A percentile compares a stretch with the other conserved stretches of the same genome.
Conservation (phyloP, 2,888 invertebrate genomes). For the Hirtodrosophila alboralis region DNA sequence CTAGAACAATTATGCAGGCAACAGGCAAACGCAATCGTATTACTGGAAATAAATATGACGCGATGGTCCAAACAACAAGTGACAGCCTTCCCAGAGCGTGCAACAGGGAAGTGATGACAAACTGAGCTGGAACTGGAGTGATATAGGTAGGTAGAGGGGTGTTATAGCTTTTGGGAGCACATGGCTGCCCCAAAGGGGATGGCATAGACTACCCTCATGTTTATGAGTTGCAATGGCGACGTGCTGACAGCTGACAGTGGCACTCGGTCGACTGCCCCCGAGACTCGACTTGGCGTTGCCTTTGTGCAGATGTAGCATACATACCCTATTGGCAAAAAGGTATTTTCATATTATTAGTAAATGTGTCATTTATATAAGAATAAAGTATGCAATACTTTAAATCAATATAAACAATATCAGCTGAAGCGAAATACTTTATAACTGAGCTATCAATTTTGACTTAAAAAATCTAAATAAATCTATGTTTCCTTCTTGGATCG, state of each 20-base stretch:
- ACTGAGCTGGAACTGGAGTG: conserved; percentile 13
- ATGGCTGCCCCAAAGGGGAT: conserved; percentile 6
- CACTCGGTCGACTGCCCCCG: conserved; percentile 16
- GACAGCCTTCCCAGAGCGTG: conserved; percentile 35
- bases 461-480: no score
- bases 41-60: conserved; percentile 50
- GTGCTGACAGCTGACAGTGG: conserved; percentile 64
- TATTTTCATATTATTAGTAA: no score
- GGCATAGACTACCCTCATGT: conserved; percentile 40
- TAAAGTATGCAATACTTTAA: no score
- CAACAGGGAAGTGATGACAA: conserved; percentile 11
- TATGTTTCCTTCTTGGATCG: no score
- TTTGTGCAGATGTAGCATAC: no score
- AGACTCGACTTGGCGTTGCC: conserved; percentile 7
- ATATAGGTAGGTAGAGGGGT: no score
- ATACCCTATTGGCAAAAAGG: conserved; percentile 4
- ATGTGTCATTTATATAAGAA: no score
- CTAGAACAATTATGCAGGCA: conserved; percentile 46
- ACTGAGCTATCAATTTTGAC: no score
- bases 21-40: conserved; percentile 35
- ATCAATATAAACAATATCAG: no score
- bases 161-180: no score
- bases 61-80: conserved; percentile 52
- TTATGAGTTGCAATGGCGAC: conserved; percentile 67
- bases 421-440: no score